Percentiles rank a stretch among this genome's conserved stretches.
These are phyloP conservation scores for Drosophila vallismaia DNA, from an alignment of 2,888 invertebrate genomes.

Conservation along the genomic window DNA sequence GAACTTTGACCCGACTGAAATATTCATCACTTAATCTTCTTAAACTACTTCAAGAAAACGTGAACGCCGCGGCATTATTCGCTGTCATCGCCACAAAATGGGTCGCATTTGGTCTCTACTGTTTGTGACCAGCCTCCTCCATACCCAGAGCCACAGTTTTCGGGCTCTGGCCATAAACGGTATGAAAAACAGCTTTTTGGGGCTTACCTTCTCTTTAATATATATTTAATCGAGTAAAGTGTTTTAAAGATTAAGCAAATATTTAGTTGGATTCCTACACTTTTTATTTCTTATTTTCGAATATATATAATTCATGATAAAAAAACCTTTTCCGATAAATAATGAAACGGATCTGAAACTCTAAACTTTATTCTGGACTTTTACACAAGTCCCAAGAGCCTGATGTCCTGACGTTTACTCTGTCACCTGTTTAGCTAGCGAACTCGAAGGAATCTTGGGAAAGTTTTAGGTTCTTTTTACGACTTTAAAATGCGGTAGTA, in stretches of 20 bases:
- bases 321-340: too few species aligned
- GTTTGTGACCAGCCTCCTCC: slow-evolving; percentile 65
- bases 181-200: slow-evolving; percentile 11
- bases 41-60: slow-evolving; percentile 6
- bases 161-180: slow-evolving; percentile 44
- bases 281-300: too few species aligned
- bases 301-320: too few species aligned
- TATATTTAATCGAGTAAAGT: too few species aligned
- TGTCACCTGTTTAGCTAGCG: not conserved
- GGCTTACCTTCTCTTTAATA: not conserved
- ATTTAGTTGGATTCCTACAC: too few species aligned
- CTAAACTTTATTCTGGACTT: not conserved
- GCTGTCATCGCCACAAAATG: slow-evolving; percentile 46
- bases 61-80: slow-evolving; percentile 5
- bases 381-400: not conserved
- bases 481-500: slow-evolving; percentile 23
- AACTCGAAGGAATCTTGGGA: not conserved
- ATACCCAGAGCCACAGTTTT: slow-evolving; percentile 63
- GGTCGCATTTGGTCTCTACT: slow-evolving; percentile 63
- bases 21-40: slow-evolving; percentile 20
- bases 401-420: not conserved
- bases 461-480: slow-evolving; percentile 14
- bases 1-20: slow-evolving; percentile 7
- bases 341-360: not conserved
- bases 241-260: too few species aligned